Evolutionary conservation across 2,888 invertebrate species (phyloP), one percentile per base, ranked within the genome.

Genomic region (Galeruca laticollis): DNA sequence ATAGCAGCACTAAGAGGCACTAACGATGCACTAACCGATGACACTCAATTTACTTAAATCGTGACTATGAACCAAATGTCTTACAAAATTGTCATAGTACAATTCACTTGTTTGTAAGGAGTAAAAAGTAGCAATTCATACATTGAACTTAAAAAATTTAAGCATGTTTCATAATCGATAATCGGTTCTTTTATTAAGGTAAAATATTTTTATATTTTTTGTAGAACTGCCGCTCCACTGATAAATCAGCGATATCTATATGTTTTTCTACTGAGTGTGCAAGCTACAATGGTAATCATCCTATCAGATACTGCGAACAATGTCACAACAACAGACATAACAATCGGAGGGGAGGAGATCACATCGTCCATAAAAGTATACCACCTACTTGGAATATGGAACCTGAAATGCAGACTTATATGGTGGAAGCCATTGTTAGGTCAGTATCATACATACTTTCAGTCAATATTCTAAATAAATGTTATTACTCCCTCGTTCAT

Each of bases 221-320:
- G 31, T 84, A 96, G 94, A 98, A 97, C 83, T 99, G 99, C 83
- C 91, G 96, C 59, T 94, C 97, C 0, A 88, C 90, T 0, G 96
- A 97, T 78, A 98, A 97, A 85, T 91, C 94, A 2, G 98, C 98
- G 0, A 93, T 96, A 73, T 95, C 96, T 10, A 97, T 98, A 60
- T 99, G 99, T 84, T 99, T 99, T 85, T 96, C 97, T 0, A 94
- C 93, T 57, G 99, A 99, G 84, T 99, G 99, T 84, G 97, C 97
- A 49, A 95, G 95, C 82, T 96, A 95, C 83, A 99, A 99, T 84
- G 95, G 96, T 35, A 97, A 97, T 84, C 95, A 96, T 82, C 99
- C 99, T 1, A 97, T 99, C 73, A 91, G 98, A 59, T 96, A 96
- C 84, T 97, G 97, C 83, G 89, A 91, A 76, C 95, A 96, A 81